Conservation (phyloP, 2,797 vertebrate species). For the Myiotriccus ornatus region DNA sequence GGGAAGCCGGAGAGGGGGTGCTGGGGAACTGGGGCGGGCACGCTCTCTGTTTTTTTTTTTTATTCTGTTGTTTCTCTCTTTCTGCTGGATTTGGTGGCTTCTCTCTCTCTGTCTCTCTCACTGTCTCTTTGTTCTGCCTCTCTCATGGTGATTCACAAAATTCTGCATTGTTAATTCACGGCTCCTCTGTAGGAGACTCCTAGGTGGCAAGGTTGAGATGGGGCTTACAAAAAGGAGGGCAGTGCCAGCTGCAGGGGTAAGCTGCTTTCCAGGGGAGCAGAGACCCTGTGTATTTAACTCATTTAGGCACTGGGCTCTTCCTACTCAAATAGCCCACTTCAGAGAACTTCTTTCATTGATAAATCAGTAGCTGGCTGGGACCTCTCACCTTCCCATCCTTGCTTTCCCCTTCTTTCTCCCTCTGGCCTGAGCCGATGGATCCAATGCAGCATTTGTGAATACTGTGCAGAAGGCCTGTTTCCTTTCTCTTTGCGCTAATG, state of each 20-base stretch:
- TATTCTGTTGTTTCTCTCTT: neutral
- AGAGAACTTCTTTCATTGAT: neutral
- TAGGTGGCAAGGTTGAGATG: neutral
- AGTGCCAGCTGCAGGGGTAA: neutral
- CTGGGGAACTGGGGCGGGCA: neutral
- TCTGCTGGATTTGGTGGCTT: slow-evolving; percentile 48
- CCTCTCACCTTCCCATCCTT: slow-evolving; percentile 33
- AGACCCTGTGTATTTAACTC: neutral
- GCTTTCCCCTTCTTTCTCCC: slow-evolving; percentile 52
- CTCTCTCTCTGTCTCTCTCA: neutral
- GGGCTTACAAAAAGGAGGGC: neutral
- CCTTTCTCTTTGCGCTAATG: slow-evolving; percentile 61
- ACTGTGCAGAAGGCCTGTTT: slow-evolving; percentile 62
- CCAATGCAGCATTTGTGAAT: slow-evolving; percentile 73
- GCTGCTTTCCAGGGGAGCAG: slow-evolving; percentile 27
- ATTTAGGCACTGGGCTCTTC: neutral
- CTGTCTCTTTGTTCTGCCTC: neutral
- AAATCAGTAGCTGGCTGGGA: neutral
- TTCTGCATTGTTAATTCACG: slow-evolving; percentile 57
- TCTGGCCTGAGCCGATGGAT: slow-evolving; percentile 12
- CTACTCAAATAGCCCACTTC: slow-evolving; percentile 8
- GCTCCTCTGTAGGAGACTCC: neutral
- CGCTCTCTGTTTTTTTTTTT: neutral
- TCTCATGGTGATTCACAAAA: slow-evolving; percentile 55
- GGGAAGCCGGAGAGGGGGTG: neutral